Base-by-base conservation (phyloP, 2,888 invertebrate species). In the Eustalomyia histrio region DNA sequence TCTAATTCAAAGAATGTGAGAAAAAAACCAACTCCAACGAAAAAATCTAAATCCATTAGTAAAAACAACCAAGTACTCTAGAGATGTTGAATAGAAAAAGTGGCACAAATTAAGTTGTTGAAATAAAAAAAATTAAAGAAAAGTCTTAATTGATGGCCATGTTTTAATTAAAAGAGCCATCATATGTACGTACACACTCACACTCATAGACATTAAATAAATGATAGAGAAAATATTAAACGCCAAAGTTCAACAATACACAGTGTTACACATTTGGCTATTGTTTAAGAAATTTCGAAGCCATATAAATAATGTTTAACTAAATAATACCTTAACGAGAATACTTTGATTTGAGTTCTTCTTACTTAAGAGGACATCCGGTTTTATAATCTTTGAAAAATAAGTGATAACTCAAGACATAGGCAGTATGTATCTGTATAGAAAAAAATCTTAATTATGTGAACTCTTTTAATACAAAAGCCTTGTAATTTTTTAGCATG, bases 141-240 rank as follows among this genome's bases (percentile, higher is more conserved):
- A 76, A 75, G 21, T 76, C 81, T 82, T 84, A 84, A 83, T 83
- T 84, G 83, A 83, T 83, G 83, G 82, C 69, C 80, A 79, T 83
- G 82, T 84, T 84, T 84, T 84, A 84, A 84, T 84, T 84, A 84
- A 83, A 82, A 73, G 64, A 76, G 21, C 60, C 65, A 60, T 67
- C 60, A 43, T 55, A 43, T 10, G 17, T 29, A 50, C 17, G 39
- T 2, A 47, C 61, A 50, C 58, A 65, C 57, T 61, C 68, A 61
- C 18, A 63, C 47, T 55, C 64, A 76, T 55, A 64, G 63, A 72
- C 53, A 58, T 60, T 52, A 73, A 76, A 69, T 53, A 69, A 60
- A 80, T 76, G 72, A 73, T 68, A 64, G 52, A 73, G 67, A 52
- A 68, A 80, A 80, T 76, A 65, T 73, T 68, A 65, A 58, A 65